phyloP scores from a whole-genome alignment of 2,113 vertebrate species.

The Nyctibius bracteatus region DNA sequence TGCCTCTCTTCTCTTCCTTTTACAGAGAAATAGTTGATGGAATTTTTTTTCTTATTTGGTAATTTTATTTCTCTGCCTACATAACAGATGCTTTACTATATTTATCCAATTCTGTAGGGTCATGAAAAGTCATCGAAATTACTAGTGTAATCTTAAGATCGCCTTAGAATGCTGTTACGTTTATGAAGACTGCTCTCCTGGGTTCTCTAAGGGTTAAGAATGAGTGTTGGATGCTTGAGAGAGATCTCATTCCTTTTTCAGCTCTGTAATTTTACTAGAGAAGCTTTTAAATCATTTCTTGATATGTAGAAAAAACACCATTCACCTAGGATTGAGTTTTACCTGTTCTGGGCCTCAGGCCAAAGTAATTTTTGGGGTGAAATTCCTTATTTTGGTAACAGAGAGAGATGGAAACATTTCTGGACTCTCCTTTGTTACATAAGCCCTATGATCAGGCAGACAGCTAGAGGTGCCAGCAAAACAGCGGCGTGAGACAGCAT shows the following conservation, averaged over 20 bases:
- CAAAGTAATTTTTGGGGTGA: constrained; percentile 5
- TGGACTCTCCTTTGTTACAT: background rate
- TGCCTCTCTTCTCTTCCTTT: background rate
- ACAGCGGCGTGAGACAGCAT: background rate
- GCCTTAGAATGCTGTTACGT: background rate
- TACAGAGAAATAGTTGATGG: background rate
- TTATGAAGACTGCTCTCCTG: background rate
- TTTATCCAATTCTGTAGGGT: background rate
- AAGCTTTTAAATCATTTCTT: constrained; percentile 3
- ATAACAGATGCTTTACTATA: background rate
- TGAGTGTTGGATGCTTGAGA: background rate
- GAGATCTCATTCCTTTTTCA: background rate
- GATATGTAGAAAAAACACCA: background rate
- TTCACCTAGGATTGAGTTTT: constrained; percentile 12
- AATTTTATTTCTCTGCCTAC: background rate
- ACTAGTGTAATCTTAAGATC: background rate
- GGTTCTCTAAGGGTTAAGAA: background rate
- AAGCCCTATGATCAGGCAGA: background rate
- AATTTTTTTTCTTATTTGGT: background rate
- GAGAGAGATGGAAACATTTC: background rate
- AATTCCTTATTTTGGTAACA: constrained; percentile 4
- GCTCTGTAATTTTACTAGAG: background rate
- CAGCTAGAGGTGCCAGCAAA: background rate
- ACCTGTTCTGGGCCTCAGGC: constrained; percentile 17
- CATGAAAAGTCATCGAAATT: background rate